Conservation (phyloP, 2,113 vertebrate species). For the Apodemus sylvaticus region DNA sequence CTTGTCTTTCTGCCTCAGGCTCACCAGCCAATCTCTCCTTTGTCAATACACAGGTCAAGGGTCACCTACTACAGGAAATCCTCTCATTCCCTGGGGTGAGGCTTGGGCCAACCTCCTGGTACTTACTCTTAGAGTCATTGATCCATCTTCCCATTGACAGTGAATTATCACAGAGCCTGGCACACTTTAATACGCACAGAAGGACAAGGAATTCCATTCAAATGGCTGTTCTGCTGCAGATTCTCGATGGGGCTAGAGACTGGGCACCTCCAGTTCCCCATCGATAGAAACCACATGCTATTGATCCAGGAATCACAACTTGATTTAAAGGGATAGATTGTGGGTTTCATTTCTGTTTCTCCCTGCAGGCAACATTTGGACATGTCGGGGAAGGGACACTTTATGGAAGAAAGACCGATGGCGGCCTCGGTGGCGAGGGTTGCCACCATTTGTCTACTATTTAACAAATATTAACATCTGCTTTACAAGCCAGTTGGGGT, state of each 20-base stretch:
- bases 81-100: background rate
- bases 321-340: constrained; percentile 1
- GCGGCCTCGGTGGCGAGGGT: background rate
- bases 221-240: background rate
- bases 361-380: background rate
- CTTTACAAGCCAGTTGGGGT: background rate
- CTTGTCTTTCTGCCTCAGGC: background rate
- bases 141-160: background rate
- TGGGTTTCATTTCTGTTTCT: background rate
- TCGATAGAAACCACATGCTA: background rate
- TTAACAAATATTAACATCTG: background rate
- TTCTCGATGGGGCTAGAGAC: background rate
- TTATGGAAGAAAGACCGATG: background rate
- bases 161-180: background rate
- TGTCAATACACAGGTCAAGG: background rate
- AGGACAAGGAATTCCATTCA: background rate
- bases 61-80: background rate
- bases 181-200: background rate
- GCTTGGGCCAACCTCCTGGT: background rate
- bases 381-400: background rate
- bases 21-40: background rate
- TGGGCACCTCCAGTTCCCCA: background rate
- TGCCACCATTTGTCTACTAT: background rate
- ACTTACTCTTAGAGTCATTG: background rate
- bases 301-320: background rate